Base-by-base conservation (phyloP, 2,888 invertebrate genomes). In the Euplexia lucipara region DNA sequence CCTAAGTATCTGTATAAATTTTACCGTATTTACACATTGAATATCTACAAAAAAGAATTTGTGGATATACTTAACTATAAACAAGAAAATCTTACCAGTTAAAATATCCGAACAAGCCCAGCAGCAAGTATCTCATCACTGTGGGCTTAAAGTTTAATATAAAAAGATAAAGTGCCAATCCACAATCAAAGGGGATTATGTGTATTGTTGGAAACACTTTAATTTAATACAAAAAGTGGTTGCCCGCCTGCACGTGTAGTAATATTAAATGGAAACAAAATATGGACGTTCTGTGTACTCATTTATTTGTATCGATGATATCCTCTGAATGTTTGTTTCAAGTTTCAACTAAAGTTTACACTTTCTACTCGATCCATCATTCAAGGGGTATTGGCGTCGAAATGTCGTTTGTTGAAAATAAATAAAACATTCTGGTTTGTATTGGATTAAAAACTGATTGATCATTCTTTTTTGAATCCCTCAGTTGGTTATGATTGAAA, bases 141-240 rank as follows among this genome's bases (percentile, higher is more conserved):
- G 9, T 8, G 30, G 34, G 32, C 30, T 71, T 64, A 48, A 62
- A 47, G 47, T 64, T 53, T 49, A 56, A 39, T 64, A 52, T 22
- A 60, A 54, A 62, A 47, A 35, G 59, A 44, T 67, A 44, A 63
- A 53, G 32, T 57, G 20, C 18, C 53, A 74, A 77, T 70, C 61
- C 54, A 20, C 61, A 70, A 66, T 74, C 56, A 67, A 51, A 52
- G 44, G 26, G 49, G 61, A 70, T 65, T 59, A 68, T 51, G 8
- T 16, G 20, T 51, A 47, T 61, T 53, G 48, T 57, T 49, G 59
- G 26, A 44, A 70, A 49, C 30, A 62, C 48, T 63, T 64, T 22
- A 39, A 60, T 75, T 62, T 58, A 60, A 75, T 63, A 49, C 44
- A 53, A 59, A 73, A 61, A 63, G 8, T 63, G 9, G 12, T 39